A percentile compares a stretch with the other conserved stretches of the same genome.
Conservation (phyloP, 2,888 invertebrate species). For the Helicoverpa assulta region DNA sequence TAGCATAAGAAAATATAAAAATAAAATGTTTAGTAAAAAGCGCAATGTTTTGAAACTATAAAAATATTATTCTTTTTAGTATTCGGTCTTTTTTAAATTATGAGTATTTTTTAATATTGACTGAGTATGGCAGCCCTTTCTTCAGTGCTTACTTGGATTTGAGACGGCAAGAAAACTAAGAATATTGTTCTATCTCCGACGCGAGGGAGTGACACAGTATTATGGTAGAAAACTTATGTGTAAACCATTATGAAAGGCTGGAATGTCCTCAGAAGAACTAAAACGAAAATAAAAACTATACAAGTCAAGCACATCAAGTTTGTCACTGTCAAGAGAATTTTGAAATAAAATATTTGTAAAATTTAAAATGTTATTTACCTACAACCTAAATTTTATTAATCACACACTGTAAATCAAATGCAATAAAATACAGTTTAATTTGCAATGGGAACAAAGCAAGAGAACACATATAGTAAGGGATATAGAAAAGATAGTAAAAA, state of each 20-base stretch:
- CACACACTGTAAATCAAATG: constrained; percentile 17
- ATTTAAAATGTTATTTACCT: constrained; percentile 47
- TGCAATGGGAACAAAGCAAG: constrained; percentile 19
- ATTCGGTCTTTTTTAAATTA: no score
- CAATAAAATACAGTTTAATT: constrained; percentile 1
- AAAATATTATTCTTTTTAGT: no score
- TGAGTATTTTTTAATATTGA: no score
- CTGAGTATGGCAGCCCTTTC: no score
- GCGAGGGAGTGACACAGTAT: no score
- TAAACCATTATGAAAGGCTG: constrained; percentile 13
- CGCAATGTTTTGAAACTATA: no score
- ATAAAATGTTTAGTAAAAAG: no score
- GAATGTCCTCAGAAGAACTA: background rate
- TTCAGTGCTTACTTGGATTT: no score
- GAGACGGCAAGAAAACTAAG: no score
- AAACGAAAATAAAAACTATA: constrained; percentile 9
- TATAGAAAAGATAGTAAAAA: background rate
- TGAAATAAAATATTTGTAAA: constrained; percentile 34
- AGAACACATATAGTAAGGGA: constrained; percentile 1
- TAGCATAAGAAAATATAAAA: no score
- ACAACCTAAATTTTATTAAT: constrained; percentile 29
- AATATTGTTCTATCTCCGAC: no score
- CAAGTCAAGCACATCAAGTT: constrained; percentile 12
- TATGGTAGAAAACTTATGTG: no score
- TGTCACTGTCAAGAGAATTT: constrained; percentile 34